These are phyloP conservation scores for Drosophila affinis DNA, from an alignment of 2,888 invertebrate species.

Conservation along the genomic window DNA sequence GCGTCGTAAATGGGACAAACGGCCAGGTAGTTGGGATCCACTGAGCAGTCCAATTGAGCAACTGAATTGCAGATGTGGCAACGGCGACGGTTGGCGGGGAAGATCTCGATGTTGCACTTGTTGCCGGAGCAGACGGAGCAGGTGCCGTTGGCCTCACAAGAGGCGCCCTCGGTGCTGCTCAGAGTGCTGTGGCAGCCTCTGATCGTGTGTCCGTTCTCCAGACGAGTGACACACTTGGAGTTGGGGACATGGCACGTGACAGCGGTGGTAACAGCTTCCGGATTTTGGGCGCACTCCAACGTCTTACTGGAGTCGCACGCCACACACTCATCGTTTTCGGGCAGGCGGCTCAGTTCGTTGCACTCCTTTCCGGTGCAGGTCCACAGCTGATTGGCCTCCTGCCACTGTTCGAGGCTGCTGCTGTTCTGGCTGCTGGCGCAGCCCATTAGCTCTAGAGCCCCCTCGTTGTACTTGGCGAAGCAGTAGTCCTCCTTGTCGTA, in stretches of 20 bases:
- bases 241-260: conserved; percentile 62
- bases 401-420: conserved; percentile 69
- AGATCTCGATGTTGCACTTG: conserved; percentile 76
- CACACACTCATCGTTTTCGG: conserved; percentile 63
- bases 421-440: conserved; percentile 72
- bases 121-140: conserved; percentile 70
- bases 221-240: conserved; percentile 64
- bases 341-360: conserved; percentile 66
- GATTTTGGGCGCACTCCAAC: conserved; percentile 75
- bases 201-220: conserved; percentile 67
- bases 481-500: conserved; percentile 74
- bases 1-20: conserved; percentile 72
- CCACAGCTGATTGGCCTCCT: conserved; percentile 61
- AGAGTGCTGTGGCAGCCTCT: conserved; percentile 74
- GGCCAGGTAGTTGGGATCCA: conserved; percentile 50
- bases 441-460: conserved; percentile 64
- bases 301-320: conserved; percentile 75
- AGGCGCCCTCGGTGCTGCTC: conserved; percentile 43
- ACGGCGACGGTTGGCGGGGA: conserved; percentile 72
- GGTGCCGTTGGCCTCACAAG: conserved; percentile 62
- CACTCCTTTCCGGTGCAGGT: conserved; percentile 69
- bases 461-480: conserved; percentile 73
- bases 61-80: conserved; percentile 79
- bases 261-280: conserved; percentile 41
- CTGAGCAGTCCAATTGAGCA: conserved; percentile 52